These are phyloP conservation scores for Rhynchomys soricoides DNA, from an alignment of 2,113 vertebrate genomes.

Conservation along the genomic window DNA sequence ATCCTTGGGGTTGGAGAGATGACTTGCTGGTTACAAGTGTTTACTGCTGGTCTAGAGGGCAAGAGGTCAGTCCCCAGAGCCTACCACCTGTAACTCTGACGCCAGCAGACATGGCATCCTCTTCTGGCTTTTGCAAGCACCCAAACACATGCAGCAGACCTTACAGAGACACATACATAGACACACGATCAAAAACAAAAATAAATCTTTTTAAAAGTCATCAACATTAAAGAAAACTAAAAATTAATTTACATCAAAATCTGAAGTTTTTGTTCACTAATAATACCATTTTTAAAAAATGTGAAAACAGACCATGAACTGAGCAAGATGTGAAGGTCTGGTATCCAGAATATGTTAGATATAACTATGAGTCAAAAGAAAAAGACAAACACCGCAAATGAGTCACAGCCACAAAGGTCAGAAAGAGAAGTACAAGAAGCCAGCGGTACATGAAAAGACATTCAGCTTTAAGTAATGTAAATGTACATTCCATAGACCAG, in stretches of 20 bases:
- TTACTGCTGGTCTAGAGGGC: background rate
- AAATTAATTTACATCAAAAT: background rate
- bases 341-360: background rate
- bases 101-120: background rate
- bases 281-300: background rate
- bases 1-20: background rate
- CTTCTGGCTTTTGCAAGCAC: background rate
- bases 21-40: background rate
- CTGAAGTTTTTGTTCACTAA: background rate
- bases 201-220: constrained; percentile 8
- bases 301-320: background rate
- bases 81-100: background rate
- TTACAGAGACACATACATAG: background rate
- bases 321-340: background rate
- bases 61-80: background rate
- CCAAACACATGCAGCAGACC: background rate
- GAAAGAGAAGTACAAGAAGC: background rate
- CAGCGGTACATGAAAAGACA: background rate
- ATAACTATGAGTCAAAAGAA: background rate
- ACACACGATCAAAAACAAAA: background rate
- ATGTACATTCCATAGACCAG: background rate
- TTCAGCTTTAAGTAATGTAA: background rate
- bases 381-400: background rate
- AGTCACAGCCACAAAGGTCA: background rate
- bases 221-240: constrained; percentile 12